A percentile compares a stretch with the other conserved stretches of the same genome.
These are phyloP conservation scores for Felis chaus DNA, from an alignment of 2,113 vertebrate genomes.

Conservation along the genomic window DNA sequence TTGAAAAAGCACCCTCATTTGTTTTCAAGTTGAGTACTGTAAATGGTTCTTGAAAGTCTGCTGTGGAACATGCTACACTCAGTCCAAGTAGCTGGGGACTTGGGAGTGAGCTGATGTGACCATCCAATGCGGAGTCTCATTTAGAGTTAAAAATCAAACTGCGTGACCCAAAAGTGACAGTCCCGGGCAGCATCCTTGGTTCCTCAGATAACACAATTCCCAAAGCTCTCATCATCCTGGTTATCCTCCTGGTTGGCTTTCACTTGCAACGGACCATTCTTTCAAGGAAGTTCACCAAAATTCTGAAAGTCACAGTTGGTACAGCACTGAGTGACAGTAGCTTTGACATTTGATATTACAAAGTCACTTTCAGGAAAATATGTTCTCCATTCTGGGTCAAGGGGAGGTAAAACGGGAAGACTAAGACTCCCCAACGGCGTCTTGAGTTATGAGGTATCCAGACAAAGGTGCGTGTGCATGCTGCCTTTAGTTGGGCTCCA, in stretches of 20 bases:
- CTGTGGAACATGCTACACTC: neutral
- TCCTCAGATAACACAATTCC: neutral
- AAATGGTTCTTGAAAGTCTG: slow-evolving; percentile 25
- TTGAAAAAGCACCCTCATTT: slow-evolving; percentile 47
- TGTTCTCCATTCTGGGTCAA: slow-evolving; percentile 90
- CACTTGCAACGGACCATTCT: slow-evolving; percentile 40
- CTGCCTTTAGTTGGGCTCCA: slow-evolving; percentile 96
- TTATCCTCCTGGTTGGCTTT: neutral
- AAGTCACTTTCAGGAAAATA: slow-evolving; percentile 51
- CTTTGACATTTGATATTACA: slow-evolving; percentile 33
- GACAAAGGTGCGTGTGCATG: slow-evolving; percentile 95
- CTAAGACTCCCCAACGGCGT: slow-evolving; percentile 96
- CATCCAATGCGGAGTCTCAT: neutral
- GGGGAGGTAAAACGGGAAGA: slow-evolving; percentile 94
- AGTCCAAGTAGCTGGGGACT: neutral
- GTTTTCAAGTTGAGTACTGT: slow-evolving; percentile 23
- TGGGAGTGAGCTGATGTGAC: neutral
- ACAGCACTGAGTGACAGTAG: slow-evolving; percentile 33
- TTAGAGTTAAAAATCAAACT: slow-evolving; percentile 42
- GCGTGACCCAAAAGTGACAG: neutral
- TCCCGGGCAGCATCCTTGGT: neutral
- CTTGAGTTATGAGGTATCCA: slow-evolving; percentile 98
- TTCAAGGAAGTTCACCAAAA: slow-evolving; percentile 55
- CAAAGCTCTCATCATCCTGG: neutral
- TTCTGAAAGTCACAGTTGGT: slow-evolving; percentile 59